A percentile compares a stretch with the other conserved stretches of the same genome.
Evolutionary conservation across 37 sponge, comb jelly and placozoan genomes (phyloP).

Genomic region (Agelas oroides): DNA sequence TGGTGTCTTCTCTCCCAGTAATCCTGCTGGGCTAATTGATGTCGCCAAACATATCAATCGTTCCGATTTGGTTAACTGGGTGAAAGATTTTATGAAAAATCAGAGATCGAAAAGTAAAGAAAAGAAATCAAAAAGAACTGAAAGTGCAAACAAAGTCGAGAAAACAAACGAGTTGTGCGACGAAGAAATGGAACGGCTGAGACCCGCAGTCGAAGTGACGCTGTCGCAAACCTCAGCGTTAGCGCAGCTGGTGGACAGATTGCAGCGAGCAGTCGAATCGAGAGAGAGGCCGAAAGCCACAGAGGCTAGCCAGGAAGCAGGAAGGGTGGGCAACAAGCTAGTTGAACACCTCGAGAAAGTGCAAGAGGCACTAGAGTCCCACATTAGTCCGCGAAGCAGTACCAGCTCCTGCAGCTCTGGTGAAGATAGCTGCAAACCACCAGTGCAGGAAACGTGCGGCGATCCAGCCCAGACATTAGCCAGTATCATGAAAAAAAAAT

Average conservation of each 20-base stretch:
- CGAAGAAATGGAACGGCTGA: conserved; percentile 16
- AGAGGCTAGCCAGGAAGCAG: conserved; percentile 16
- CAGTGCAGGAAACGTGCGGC: too few species aligned
- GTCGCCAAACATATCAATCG: conserved; percentile 46
- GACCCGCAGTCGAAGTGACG: conserved; percentile 17
- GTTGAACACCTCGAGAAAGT: conserved; percentile 21
- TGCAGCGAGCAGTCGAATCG: not conserved
- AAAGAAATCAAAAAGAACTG: not conserved
- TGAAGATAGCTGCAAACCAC: too few species aligned
- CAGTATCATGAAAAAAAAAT: too few species aligned
- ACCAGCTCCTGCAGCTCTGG: too few species aligned
- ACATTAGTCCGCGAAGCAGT: too few species aligned
- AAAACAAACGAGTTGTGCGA: too few species aligned
- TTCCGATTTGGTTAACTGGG: conserved; percentile 16
- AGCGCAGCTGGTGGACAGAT: conserved; percentile 23
- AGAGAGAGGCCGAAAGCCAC: not conserved
- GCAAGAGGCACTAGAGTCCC: not conserved
- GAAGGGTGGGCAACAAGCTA: conserved; percentile 1
- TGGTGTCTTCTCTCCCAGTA: conserved; percentile 21
- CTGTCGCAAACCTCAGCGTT: conserved; percentile 29
- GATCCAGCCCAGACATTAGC: too few species aligned
- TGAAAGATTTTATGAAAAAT: conserved; percentile 36
- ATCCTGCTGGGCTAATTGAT: conserved; percentile 37
- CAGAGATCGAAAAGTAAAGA: not conserved
- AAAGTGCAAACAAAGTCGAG: too few species aligned